Conservation (phyloP, 2,113 vertebrate species). For the Ophiodon elongatus region DNA sequence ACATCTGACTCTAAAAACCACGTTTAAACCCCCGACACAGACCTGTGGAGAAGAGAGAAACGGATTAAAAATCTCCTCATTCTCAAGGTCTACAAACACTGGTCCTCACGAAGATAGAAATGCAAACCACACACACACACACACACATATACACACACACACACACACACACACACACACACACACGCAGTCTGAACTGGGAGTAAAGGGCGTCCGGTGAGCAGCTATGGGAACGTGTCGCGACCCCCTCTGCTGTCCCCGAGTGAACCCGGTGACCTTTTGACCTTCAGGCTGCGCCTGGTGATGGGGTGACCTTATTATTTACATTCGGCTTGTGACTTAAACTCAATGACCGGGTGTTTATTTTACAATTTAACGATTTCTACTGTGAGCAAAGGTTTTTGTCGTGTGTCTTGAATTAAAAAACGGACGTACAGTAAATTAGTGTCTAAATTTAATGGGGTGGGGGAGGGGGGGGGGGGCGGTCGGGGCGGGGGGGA, state of each 20-base stretch:
- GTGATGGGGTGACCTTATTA: neutral
- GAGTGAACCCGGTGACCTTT: constrained; percentile 24
- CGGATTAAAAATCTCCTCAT: neutral
- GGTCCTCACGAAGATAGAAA: constrained; percentile 46
- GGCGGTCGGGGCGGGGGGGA: too few relatives aligned
- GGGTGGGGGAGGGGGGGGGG: too few relatives aligned
- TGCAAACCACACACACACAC: constrained; percentile 17
- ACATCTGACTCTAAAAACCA: neutral
- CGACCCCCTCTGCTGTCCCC: constrained; percentile 18
- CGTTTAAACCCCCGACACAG: neutral
- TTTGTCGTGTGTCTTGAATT: too few relatives aligned
- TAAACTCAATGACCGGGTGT: neutral
- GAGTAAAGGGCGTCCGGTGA: constrained; percentile 9
- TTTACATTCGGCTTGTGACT: neutral
- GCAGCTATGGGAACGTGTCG: neutral
- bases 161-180: constrained; percentile 14
- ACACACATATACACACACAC: constrained; percentile 2
- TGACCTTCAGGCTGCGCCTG: constrained; percentile 7
- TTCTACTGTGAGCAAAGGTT: neutral
- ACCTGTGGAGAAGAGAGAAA: neutral
- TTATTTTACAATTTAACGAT: neutral
- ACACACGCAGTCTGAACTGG: neutral
- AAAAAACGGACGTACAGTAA: too few relatives aligned
- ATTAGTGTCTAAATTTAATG: too few relatives aligned
- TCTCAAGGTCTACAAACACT: neutral